These are phyloP conservation scores for Sinonovacula constricta DNA, from an alignment of 1,140 invertebrate genomes.

Conservation along the genomic window DNA sequence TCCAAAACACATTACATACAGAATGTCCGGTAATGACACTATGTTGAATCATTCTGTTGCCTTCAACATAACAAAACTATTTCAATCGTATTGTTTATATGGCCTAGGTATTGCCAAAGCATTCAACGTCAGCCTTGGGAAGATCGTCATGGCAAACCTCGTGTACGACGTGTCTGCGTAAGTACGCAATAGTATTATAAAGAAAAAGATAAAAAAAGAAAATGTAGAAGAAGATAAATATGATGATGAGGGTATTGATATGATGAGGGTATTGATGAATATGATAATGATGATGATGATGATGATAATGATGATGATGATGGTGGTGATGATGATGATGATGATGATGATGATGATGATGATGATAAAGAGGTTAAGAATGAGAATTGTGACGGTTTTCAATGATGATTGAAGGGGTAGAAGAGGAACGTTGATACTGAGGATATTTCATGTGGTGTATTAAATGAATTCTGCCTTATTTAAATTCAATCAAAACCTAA, in stretches of 20 bases:
- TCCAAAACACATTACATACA: background rate
- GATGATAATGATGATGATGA: background rate
- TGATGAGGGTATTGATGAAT: too few species aligned
- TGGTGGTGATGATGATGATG: background rate
- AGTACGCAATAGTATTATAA: conserved; percentile 37
- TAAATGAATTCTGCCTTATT: too few species aligned
- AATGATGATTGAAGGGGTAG: too few species aligned
- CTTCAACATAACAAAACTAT: too few species aligned
- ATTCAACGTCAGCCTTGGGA: conserved; percentile 56
- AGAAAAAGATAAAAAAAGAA: background rate
- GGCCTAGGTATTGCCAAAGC: conserved; percentile 59
- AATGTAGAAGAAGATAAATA: background rate
- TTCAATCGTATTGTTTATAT: background rate
- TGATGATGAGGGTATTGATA: background rate
- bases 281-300: background rate
- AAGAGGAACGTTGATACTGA: too few species aligned
- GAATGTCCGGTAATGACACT: background rate
- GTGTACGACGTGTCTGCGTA: conserved; percentile 71
- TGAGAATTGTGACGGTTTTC: too few species aligned
- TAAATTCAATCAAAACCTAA: too few species aligned
- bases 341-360: background rate
- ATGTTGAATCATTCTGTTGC: too few species aligned
- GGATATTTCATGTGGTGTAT: too few species aligned
- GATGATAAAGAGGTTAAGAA: too few species aligned
- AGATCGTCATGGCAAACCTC: conserved; percentile 63